These are phyloP conservation scores for Cephalotes varians DNA, from an alignment of 2,888 invertebrate genomes.

Conservation along the genomic window DNA sequence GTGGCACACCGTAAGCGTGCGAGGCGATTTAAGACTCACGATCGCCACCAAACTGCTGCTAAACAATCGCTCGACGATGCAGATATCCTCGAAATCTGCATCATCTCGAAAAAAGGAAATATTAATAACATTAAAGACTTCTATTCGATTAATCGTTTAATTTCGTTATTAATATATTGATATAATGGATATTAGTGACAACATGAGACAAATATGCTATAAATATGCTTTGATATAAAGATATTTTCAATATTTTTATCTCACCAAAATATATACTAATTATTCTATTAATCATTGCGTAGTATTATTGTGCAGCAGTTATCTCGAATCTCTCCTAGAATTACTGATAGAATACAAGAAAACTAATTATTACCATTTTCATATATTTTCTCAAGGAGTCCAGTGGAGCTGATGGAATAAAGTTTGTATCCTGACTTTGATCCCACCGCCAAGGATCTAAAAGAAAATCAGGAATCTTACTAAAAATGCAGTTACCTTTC, in stretches of 20 bases:
- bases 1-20: constrained; percentile 97
- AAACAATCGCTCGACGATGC: constrained; percentile 97
- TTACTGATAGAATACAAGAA: background rate
- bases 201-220: too few species aligned
- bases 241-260: background rate
- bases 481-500: background rate
- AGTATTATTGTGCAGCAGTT: background rate
- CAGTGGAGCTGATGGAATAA: constrained; percentile 93
- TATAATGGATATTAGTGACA: background rate
- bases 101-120: constrained; percentile 20
- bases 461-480: constrained; percentile 69
- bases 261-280: background rate
- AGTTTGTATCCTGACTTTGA: constrained; percentile 96
- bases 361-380: constrained; percentile 89
- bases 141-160: background rate
- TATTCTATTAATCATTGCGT: background rate
- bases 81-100: constrained; percentile 92
- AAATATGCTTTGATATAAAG: background rate
- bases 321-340: background rate
- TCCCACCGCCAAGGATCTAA: constrained; percentile 96
- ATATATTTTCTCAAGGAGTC: constrained; percentile 95
- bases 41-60: constrained; percentile 98
- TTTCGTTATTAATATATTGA: background rate
- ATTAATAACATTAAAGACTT: constrained; percentile 18
- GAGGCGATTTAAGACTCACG: constrained; percentile 95